Evolutionary conservation across 2,113 vertebrate genomes (phyloP).

Genomic region (Dissostichus mawsoni): DNA sequence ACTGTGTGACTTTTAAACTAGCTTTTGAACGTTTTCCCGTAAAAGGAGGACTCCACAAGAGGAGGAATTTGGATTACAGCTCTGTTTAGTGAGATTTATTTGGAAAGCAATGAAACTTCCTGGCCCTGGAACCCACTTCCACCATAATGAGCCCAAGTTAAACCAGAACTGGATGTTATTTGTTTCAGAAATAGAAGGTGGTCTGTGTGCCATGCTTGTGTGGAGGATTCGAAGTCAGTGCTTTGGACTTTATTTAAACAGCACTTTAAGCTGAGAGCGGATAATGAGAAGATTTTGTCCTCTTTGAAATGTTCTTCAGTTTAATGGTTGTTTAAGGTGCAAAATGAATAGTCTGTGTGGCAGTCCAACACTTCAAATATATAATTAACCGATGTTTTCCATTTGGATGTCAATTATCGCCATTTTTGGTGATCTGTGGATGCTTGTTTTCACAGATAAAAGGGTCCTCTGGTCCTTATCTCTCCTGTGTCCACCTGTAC

Average conservation of each 20-base stretch:
- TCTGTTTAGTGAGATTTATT: constrained; percentile 84
- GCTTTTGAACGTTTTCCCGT: constrained; percentile 35
- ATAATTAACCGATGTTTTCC: not conserved
- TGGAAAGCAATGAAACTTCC: constrained; percentile 84
- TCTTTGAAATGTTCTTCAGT: constrained; percentile 7
- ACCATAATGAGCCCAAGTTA: constrained; percentile 81
- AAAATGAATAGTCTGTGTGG: constrained; percentile 5
- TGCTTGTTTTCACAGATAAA: constrained; percentile 40
- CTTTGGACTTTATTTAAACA: constrained; percentile 46
- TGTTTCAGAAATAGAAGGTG: constrained; percentile 77
- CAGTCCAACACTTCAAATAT: not conserved
- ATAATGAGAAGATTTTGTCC: constrained; percentile 43
- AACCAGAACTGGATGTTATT: constrained; percentile 80
- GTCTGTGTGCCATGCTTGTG: constrained; percentile 66
- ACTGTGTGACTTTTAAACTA: constrained; percentile 29
- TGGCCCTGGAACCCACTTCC: constrained; percentile 83
- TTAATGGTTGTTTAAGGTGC: constrained; percentile 5
- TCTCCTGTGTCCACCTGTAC: constrained; percentile 36
- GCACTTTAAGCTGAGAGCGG: constrained; percentile 9
- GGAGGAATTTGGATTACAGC: constrained; percentile 74
- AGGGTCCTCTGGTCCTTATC: constrained; percentile 39
- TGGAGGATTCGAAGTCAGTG: constrained; percentile 48
- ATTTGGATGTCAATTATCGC: not conserved
- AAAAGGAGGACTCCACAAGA: constrained; percentile 69
- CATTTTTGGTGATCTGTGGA: not conserved